These are phyloP conservation scores for Parapsyche elsis DNA, from an alignment of 1,140 invertebrate genomes.

Conservation along the genomic window DNA sequence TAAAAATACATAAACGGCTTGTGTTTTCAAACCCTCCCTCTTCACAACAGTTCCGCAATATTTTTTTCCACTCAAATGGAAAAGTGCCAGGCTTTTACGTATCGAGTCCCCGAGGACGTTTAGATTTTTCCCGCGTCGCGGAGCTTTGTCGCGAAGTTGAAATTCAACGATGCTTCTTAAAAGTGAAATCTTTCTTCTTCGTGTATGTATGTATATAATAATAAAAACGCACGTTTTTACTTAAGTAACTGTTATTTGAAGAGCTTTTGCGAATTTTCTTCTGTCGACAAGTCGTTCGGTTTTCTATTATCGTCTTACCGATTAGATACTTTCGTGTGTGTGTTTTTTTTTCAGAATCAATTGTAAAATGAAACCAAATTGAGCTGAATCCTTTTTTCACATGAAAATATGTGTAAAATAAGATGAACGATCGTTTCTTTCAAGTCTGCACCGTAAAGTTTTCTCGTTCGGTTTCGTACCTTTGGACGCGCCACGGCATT, in stretches of 20 bases:
- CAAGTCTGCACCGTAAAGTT: conserved; percentile 4
- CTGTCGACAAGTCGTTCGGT: too few relatives aligned
- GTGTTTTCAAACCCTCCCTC: background rate
- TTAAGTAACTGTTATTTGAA: too few relatives aligned
- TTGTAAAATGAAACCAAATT: too few relatives aligned
- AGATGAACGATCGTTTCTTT: background rate
- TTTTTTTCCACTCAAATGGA: background rate
- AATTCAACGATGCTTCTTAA: conserved; percentile 34
- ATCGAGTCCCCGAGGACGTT: conserved; percentile 16
- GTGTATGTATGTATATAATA: background rate
- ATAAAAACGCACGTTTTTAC: too few relatives aligned
- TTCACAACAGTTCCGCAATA: background rate
- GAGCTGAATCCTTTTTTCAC: too few relatives aligned
- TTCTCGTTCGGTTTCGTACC: conserved; percentile 31
- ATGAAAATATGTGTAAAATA: background rate
- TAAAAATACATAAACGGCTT: conserved; percentile 5
- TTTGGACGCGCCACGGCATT: background rate
- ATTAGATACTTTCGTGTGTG: too few relatives aligned
- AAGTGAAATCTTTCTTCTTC: background rate
- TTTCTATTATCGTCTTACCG: too few relatives aligned
- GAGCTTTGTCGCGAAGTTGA: conserved; percentile 33
- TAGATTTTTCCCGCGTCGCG: background rate
- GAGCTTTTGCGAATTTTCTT: background rate
- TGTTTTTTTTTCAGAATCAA: too few relatives aligned
- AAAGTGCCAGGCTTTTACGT: conserved; percentile 17